phyloP scores from a whole-genome alignment of 2,113 vertebrate species.

The Xenopus tropicalis region DNA sequence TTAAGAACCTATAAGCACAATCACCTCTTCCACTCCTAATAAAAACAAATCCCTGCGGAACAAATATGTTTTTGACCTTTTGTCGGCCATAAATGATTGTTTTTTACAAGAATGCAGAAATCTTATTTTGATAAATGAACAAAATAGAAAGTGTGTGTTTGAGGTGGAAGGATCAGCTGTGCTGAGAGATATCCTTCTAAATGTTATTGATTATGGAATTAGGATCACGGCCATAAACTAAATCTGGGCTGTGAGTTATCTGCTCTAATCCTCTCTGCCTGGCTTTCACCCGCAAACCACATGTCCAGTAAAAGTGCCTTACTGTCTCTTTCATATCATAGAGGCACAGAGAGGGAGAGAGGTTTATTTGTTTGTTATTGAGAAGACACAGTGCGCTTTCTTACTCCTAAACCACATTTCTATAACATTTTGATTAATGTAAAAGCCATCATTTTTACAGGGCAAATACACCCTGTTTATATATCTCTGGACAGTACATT shows the following conservation, averaged over 20 bases:
- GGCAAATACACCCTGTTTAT: too few relatives aligned
- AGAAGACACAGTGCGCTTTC: too few relatives aligned
- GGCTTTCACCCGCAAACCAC: constrained; percentile 35
- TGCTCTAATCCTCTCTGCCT: constrained; percentile 38
- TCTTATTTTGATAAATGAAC: background rate
- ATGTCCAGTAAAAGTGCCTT: constrained; percentile 42
- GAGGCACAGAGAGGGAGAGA: constrained; percentile 18
- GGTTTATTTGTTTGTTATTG: constrained; percentile 6
- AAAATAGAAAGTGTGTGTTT: background rate
- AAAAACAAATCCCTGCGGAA: background rate
- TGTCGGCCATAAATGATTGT: background rate
- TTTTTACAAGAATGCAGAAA: background rate
- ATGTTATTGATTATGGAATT: constrained; percentile 45
- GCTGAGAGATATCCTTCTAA: constrained; percentile 31
- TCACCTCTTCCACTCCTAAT: background rate
- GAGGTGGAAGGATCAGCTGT: constrained; percentile 6
- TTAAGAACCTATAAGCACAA: background rate
- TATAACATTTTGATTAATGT: too few relatives aligned
- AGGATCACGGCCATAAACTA: constrained; percentile 37
- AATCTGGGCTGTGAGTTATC: constrained; percentile 43
- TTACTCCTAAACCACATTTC: too few relatives aligned
- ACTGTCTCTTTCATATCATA: constrained; percentile 36
- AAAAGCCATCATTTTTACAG: too few relatives aligned
- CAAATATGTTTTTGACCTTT: background rate
- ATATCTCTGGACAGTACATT: too few relatives aligned